Evolutionary conservation across 2,113 vertebrate species (phyloP).

Genomic region (Hippocampus mohnikei): DNA sequence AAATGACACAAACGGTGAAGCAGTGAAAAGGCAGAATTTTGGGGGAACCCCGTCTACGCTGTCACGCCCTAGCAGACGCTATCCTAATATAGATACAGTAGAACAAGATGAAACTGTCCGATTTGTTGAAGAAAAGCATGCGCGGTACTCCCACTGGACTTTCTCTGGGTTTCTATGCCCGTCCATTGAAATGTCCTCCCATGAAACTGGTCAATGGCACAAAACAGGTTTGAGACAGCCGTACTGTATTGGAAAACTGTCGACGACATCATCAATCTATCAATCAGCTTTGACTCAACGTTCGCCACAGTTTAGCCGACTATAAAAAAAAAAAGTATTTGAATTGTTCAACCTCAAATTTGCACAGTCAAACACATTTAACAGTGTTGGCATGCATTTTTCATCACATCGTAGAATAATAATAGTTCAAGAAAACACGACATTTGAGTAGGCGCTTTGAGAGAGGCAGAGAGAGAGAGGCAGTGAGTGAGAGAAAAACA

Average conservation of each 20-base stretch:
- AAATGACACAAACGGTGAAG: too few relatives aligned
- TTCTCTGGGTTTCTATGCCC: background rate
- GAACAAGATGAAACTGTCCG: too few relatives aligned
- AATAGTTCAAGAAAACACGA: too few relatives aligned
- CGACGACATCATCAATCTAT: background rate
- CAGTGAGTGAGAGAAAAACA: background rate
- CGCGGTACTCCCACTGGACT: too few relatives aligned
- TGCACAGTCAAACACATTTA: background rate
- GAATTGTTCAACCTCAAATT: background rate
- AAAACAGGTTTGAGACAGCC: background rate
- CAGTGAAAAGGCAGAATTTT: too few relatives aligned
- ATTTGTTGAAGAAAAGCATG: too few relatives aligned
- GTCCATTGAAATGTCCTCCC: background rate
- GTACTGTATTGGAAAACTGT: background rate
- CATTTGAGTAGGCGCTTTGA: too few relatives aligned
- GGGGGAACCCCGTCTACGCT: too few relatives aligned
- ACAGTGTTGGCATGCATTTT: background rate
- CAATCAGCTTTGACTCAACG: background rate
- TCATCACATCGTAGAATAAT: background rate
- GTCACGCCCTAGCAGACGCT: too few relatives aligned
- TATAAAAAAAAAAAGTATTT: background rate
- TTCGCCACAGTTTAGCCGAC: background rate
- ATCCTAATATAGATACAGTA: too few relatives aligned
- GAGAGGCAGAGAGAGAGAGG: too few relatives aligned
- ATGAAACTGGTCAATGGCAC: background rate